Evolutionary conservation across 2,888 invertebrate species (phyloP), one percentile per base, ranked within the genome.

Genomic region (Pyrgus malvae): DNA sequence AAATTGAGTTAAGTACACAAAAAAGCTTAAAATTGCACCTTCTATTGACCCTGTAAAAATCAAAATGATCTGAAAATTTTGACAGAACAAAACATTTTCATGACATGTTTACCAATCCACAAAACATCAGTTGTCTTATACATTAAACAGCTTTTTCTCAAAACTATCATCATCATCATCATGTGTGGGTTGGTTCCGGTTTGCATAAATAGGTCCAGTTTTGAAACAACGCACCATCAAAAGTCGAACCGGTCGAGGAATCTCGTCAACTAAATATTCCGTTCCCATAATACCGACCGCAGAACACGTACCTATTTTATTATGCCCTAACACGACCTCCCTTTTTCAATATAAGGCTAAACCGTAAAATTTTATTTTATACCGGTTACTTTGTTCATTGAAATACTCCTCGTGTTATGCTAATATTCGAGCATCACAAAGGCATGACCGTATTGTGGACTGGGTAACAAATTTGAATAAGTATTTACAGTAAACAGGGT

Each of bases 391-490:
- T 82, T 83, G 82, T 83, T 79, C 80, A 85, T 83, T 83, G 79
- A 83, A 86, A 85, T 80, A 80, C 73, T 76, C 78, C 78, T 79
- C 78, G 75, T 75, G 74, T 78, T 87, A 87, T 88, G 85, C 80
- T 85, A 88, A 88, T 87, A 76, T 70, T 56, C 63, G 61, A 67
- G 66, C 71, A 69, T 80, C 80, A 83, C 83, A 85, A 84, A 83
- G 78, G 76, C 78, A 67, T 67, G 67, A 70, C 72, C 69, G 74
- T 75, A 81, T 80, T 83, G 83, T 85, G 66, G 61, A 73, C 70
- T 80, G 75, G 76, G 78, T 81, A 82, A 86, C 82, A 84, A 85
- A 87, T 90, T 88, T 86, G 76, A 86, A 90, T 88, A 88, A 85
- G 83, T 81, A 88, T 83, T 83, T 83, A 87, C 83, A 80, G 82